Percentiles rank a stretch among this genome's conserved stretches.
Evolutionary conservation across 2,797 vertebrate genomes (phyloP).

Genomic region (Myotis planiceps): DNA sequence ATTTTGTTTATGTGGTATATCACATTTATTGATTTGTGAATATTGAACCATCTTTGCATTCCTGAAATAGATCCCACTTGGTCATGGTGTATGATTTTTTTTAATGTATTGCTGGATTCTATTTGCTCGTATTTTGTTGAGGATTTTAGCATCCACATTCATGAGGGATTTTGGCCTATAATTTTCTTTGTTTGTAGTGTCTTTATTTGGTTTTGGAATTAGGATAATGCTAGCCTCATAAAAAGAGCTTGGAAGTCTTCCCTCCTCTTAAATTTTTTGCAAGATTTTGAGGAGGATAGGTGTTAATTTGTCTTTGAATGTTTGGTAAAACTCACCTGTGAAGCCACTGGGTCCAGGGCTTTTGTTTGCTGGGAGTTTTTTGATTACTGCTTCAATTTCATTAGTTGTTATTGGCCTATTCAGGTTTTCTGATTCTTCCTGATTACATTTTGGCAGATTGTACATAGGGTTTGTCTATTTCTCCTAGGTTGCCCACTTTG

Average conservation of each 20-base stretch:
- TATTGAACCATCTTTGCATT: background rate
- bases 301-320: background rate
- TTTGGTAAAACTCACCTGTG: background rate
- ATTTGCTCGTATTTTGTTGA: background rate
- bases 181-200: background rate
- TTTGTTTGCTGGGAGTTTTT: background rate
- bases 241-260: background rate
- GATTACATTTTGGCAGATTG: background rate
- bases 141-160: background rate
- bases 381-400: background rate
- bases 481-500: background rate
- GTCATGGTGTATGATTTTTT: background rate
- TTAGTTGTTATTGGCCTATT: background rate
- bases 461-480: background rate
- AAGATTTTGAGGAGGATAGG: background rate
- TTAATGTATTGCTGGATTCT: background rate
- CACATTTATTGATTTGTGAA: background rate
- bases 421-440: background rate
- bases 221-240: background rate
- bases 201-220: background rate
- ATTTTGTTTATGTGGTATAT: background rate
- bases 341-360: background rate
- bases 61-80: background rate
- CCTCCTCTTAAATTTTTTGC: background rate
- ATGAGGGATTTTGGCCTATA: background rate